Evolutionary conservation across 2,888 invertebrate species (phyloP), one percentile per base, ranked within the genome.

Genomic region (Clistopyga incitator): DNA sequence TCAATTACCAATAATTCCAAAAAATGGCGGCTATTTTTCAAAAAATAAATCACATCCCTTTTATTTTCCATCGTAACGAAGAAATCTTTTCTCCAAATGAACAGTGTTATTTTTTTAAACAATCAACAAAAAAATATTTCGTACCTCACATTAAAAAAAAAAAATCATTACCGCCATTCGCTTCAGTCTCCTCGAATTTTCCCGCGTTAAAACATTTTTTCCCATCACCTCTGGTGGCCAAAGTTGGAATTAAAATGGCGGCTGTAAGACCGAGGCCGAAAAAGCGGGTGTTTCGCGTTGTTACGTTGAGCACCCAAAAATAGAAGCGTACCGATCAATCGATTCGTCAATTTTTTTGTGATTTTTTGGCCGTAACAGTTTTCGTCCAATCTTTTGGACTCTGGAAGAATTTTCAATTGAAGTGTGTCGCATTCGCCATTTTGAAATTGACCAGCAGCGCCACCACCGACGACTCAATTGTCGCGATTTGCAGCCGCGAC

Each of bases 181-280:
- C n/a, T 47, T 3, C 47, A n/a, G n/a, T n/a, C 47, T 47, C n/a
- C 47, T 47, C 11, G 3, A 23, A 23, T 54, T 54, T 54, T 23
- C 10, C 54, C 54, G 54, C 54, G 54, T 23, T 54, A 56, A 20
- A 15, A 42, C 4, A 29, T 25, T 38, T 20, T 68, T 67, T 56
- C 23, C 23, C 25, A 65, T 56, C 54, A 25, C 18, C 42, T 64
- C 61, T 11, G 56, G 13, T 47, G 61, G 64, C 23, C 29, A 29
- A 23, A 56, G 47, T 56, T 61, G 29, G 23, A 25, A 0, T 25
- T 34, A 61, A 74, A 80, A 50, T 78, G 54, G 64, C 42, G 50
- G 42, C 42, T 59, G 25, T 59, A 59, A 50, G 11, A 50, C 29
- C 10, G n/a, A 8, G 29, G 10, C 23, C 15, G 3, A 6, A 67